phyloP scores from a whole-genome alignment of 2,888 invertebrate species.

The Trilocha varians region DNA sequence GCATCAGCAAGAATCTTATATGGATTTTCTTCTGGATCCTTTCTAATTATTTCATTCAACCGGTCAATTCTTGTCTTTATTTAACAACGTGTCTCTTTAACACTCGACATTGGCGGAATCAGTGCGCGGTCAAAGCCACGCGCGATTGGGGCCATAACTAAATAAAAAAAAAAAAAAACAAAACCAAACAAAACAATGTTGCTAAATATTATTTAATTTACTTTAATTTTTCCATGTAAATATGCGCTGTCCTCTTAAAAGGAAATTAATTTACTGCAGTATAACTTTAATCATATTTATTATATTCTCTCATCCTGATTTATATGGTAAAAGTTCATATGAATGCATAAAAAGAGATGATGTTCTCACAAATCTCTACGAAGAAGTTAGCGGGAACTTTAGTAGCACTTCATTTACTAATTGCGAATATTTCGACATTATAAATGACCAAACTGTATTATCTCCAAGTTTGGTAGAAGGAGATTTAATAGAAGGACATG shows the following conservation, averaged over 20 bases:
- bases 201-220: too few relatives aligned
- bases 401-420: constrained; percentile 43
- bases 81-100: too few relatives aligned
- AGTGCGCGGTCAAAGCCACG: too few relatives aligned
- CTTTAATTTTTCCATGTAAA: too few relatives aligned
- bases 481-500: constrained; percentile 47
- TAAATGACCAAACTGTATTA: constrained; percentile 45
- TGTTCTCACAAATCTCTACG: constrained; percentile 51
- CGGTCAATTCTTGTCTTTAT: too few relatives aligned
- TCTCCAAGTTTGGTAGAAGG: constrained; percentile 42
- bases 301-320: constrained; percentile 43
- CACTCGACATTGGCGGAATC: too few relatives aligned
- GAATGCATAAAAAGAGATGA: constrained; percentile 56
- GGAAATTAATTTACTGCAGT: constrained; percentile 36
- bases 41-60: too few relatives aligned
- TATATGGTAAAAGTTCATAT: constrained; percentile 42
- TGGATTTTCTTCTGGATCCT: too few relatives aligned
- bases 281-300: constrained; percentile 31
- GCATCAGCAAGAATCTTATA: too few relatives aligned
- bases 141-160: too few relatives aligned
- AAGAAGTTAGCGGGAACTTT: constrained; percentile 55
- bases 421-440: constrained; percentile 49
- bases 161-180: too few relatives aligned
- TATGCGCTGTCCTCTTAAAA: constrained; percentile 44
- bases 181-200: too few relatives aligned